Evolutionary conservation across 2,113 vertebrate genomes (phyloP).

Genomic region (Ceratotherium simum): DNA sequence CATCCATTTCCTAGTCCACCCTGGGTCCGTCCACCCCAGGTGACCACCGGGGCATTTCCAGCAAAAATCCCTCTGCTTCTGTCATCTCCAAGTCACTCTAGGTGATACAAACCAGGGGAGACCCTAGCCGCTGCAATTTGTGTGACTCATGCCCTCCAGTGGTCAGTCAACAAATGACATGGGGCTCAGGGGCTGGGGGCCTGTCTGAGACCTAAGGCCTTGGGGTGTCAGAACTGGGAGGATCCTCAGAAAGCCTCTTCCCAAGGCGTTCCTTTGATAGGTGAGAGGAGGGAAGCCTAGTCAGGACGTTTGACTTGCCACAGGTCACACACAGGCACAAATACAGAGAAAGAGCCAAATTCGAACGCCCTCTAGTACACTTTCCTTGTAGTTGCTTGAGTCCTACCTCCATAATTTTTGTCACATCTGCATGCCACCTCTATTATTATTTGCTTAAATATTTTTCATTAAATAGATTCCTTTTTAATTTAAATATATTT

Average conservation of each 20-base stretch:
- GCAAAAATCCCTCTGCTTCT: slow-evolving; percentile 42
- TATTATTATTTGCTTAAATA: not conserved
- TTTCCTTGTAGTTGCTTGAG: not conserved
- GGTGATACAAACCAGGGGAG: not conserved
- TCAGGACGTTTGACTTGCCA: not conserved
- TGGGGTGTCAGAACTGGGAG: not conserved
- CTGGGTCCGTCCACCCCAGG: not conserved
- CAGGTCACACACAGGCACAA: not conserved
- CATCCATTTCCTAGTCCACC: not conserved
- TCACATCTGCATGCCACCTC: not conserved
- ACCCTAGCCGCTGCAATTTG: not conserved
- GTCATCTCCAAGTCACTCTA: not conserved
- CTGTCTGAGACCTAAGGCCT: not conserved
- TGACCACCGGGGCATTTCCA: slow-evolving; percentile 50
- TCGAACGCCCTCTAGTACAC: fast-evolving
- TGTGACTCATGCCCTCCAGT: slow-evolving; percentile 52
- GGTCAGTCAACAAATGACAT: not conserved
- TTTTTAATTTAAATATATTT: not conserved
- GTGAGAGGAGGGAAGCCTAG: not conserved
- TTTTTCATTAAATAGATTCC: not conserved
- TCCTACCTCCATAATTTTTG: not conserved
- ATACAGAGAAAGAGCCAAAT: not conserved
- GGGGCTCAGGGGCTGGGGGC: not conserved
- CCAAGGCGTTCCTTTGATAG: not conserved
- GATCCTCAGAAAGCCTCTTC: not conserved